Percentiles rank a stretch among this genome's conserved stretches.
These are phyloP conservation scores for Epiblema foenella DNA, from an alignment of 2,888 invertebrate species.

Conservation along the genomic window DNA sequence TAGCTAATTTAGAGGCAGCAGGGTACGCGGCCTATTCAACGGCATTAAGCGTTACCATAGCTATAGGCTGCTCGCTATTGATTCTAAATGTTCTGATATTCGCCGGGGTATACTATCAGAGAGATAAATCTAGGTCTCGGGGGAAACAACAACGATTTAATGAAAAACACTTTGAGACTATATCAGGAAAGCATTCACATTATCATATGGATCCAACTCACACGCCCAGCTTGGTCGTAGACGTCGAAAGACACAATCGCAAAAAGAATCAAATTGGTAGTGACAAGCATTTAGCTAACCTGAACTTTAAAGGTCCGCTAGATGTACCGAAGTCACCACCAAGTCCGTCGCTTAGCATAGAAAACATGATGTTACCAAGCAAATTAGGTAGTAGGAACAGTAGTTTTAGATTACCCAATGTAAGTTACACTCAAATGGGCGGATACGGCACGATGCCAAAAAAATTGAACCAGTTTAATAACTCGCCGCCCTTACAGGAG, in stretches of 20 bases:
- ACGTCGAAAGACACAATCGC: slow-evolving; percentile 87
- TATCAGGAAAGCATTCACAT: slow-evolving; percentile 91
- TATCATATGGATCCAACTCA: slow-evolving; percentile 91
- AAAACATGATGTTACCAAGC: slow-evolving; percentile 79
- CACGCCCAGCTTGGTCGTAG: slow-evolving; percentile 92
- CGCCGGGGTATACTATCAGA: slow-evolving; percentile 93
- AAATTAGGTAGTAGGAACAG: slow-evolving; percentile 82
- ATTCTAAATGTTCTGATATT: slow-evolving; percentile 93
- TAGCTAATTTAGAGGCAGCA: slow-evolving; percentile 92
- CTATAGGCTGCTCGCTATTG: slow-evolving; percentile 92
- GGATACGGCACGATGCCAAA: slow-evolving; percentile 86
- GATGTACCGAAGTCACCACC: slow-evolving; percentile 86
- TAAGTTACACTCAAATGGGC: slow-evolving; percentile 75
- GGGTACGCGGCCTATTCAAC: slow-evolving; percentile 91
- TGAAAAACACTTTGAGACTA: slow-evolving; percentile 89
- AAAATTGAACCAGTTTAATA: slow-evolving; percentile 84
- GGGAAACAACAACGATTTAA: slow-evolving; percentile 90
- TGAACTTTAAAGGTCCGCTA: slow-evolving; percentile 85
- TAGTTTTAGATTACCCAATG: slow-evolving; percentile 78
- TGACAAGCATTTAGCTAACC: slow-evolving; percentile 81
- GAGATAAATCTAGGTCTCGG: slow-evolving; percentile 88
- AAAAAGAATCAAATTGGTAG: slow-evolving; percentile 79
- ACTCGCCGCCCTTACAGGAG: slow-evolving; percentile 80
- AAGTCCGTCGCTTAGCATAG: slow-evolving; percentile 86
- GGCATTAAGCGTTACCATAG: slow-evolving; percentile 91